Evolutionary conservation across 1,140 invertebrate species (phyloP).

Genomic region (Atopsyche davidsoni): DNA sequence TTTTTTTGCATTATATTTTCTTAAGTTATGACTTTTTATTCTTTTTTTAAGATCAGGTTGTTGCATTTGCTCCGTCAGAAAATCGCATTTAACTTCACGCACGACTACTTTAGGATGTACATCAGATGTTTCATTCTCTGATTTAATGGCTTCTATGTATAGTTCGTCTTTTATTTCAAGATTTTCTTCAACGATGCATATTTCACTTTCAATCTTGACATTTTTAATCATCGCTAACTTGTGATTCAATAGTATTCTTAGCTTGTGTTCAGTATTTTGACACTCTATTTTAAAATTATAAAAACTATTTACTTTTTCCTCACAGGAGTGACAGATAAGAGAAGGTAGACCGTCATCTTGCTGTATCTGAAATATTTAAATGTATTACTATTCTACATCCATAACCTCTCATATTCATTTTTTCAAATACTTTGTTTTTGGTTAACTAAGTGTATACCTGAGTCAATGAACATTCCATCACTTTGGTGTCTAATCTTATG

Average conservation of each 20-base stretch:
- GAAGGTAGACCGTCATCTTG: slow-evolving; percentile 34
- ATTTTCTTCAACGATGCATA: too few species aligned
- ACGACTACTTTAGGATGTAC: slow-evolving; percentile 7
- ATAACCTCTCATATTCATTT: neutral
- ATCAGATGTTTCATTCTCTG: slow-evolving; percentile 9
- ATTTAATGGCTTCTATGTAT: slow-evolving; percentile 5
- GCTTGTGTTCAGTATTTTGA: slow-evolving; percentile 30
- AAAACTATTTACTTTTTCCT: slow-evolving; percentile 31
- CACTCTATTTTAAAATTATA: slow-evolving; percentile 36
- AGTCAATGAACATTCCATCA: slow-evolving; percentile 12
- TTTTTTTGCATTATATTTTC: neutral
- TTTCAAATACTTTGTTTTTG: too few species aligned
- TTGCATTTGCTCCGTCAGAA: neutral
- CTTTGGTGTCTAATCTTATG: slow-evolving; percentile 19
- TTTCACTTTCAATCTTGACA: slow-evolving; percentile 2
- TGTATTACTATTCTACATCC: neutral
- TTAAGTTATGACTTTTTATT: neutral
- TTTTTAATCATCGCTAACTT: neutral
- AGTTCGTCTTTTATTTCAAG: slow-evolving; percentile 7
- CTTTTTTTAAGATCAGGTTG: neutral
- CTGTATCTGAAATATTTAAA: slow-evolving; percentile 28
- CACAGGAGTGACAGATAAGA: slow-evolving; percentile 34
- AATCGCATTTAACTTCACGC: neutral
- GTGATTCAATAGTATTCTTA: slow-evolving; percentile 18
- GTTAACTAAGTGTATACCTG: slow-evolving; percentile 4